phyloP scores from a whole-genome alignment of 92 coral and sea anemone genomes.

The Actinernus sp. region DNA sequence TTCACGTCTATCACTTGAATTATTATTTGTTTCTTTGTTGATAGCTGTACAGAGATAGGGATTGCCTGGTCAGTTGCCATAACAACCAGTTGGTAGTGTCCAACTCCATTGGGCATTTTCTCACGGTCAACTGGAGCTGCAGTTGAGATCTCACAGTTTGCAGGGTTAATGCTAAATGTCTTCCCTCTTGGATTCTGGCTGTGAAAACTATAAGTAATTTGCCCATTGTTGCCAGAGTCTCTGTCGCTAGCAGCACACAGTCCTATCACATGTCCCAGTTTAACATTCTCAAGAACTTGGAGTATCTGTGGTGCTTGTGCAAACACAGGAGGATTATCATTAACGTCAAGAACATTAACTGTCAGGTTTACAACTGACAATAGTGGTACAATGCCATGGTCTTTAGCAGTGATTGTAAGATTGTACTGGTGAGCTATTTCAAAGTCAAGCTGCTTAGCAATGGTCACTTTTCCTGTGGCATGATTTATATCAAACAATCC shows the following conservation, averaged over 20 bases:
- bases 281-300: constrained; percentile 68
- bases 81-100: constrained; percentile 67
- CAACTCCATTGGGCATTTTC: constrained; percentile 16
- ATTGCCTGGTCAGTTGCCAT: constrained; percentile 80
- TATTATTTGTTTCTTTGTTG: constrained; percentile 64
- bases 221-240: constrained; percentile 87
- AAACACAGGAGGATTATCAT: constrained; percentile 87
- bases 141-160: constrained; percentile 60
- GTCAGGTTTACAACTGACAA: constrained; percentile 57
- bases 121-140: constrained; percentile 73
- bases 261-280: constrained; percentile 63
- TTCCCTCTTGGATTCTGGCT: constrained; percentile 57
- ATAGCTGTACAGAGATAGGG: constrained; percentile 59
- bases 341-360: constrained; percentile 79
- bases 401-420: constrained; percentile 85
- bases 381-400: constrained; percentile 75
- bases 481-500: constrained; percentile 81
- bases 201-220: constrained; percentile 62
- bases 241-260: constrained; percentile 81
- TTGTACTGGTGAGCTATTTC: constrained; percentile 65
- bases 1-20: constrained; percentile 76
- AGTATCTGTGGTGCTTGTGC: constrained; percentile 30
- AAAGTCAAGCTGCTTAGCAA: constrained; percentile 79
- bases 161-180: constrained; percentile 65
- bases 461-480: constrained; percentile 74